Base-by-base conservation (phyloP, 2,888 invertebrate genomes). In the Neria commutata region DNA sequence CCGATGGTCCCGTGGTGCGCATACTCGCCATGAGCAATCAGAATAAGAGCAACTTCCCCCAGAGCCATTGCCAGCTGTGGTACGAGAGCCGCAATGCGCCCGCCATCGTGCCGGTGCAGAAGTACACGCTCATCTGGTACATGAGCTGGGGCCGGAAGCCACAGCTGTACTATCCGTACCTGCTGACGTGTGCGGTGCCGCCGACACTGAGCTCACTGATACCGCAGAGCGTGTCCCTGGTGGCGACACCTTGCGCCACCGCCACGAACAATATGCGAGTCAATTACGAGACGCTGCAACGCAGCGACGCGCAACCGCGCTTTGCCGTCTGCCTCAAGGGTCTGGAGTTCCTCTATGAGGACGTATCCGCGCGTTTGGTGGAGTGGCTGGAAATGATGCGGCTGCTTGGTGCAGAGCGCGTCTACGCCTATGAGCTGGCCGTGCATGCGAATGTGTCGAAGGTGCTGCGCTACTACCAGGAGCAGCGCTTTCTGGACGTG, bases 251-350 rank as follows among this genome's bases (percentile, higher is more conserved):
- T 16, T 95, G 95, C 81, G 91, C 92, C 76, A 89, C 87, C 62
- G 89, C 93, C 17, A 89, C 89, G 46, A 95, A 92, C 78, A 90
- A 91, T 77, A 79, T 95, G 56, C 84, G 90, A 55, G 92, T 95
- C 2, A 88, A 91, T 69, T 89, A 91, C 79, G 88, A 91, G 71
- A 85, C 86, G 65, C 91, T 91, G 0, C 83, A 81, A 3, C 79
- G n/a, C 0, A 26, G 81, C 51, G 74, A 74, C 46, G 62, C 61
- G 2, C 88, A 87, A 71, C 88, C 89, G 69, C 88, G 89, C 34
- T 94, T 95, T 79, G 94, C 93, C 11, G 92, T 95, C 3, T 95
- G 95, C 81, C 94, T 95, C 21, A 95, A 95, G 80, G 94, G 95
- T 0, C 84, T 97, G 59, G 95, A 96, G 81, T 97, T 95, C 74